Percentiles rank a stretch among this genome's conserved stretches.
Evolutionary conservation across 2,113 vertebrate species (phyloP).

Genomic region (Micromys minutus): DNA sequence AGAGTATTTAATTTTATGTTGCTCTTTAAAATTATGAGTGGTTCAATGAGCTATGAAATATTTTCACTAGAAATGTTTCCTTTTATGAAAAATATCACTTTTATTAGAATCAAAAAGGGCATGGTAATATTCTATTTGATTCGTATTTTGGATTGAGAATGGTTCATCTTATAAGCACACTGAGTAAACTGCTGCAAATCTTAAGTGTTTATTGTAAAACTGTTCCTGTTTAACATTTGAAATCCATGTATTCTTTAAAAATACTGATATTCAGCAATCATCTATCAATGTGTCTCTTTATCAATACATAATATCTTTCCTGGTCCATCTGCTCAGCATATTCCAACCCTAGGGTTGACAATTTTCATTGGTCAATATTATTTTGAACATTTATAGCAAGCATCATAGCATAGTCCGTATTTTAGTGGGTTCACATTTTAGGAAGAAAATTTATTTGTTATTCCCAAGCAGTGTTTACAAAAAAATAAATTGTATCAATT

Average conservation of each 20-base stretch:
- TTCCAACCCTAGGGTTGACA: background rate
- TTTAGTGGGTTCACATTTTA: constrained; percentile 12
- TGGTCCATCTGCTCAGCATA: background rate
- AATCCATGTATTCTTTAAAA: constrained; percentile 10
- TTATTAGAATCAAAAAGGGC: background rate
- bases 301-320: background rate
- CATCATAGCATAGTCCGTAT: background rate
- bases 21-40: constrained; percentile 32
- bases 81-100: background rate
- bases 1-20: background rate
- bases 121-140: constrained; percentile 30
- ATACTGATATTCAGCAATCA: background rate
- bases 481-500: background rate
- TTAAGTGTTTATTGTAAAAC: background rate
- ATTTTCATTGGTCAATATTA: constrained; percentile 3
- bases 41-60: background rate
- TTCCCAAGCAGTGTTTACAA: background rate
- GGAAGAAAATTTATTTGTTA: background rate
- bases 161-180: background rate
- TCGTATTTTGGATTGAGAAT: background rate
- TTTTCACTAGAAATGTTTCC: background rate
- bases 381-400: background rate
- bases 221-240: background rate
- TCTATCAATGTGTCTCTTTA: background rate
- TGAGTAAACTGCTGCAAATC: background rate